Base-by-base conservation (phyloP, 2,888 invertebrate species). In the Phalera bucephala region DNA sequence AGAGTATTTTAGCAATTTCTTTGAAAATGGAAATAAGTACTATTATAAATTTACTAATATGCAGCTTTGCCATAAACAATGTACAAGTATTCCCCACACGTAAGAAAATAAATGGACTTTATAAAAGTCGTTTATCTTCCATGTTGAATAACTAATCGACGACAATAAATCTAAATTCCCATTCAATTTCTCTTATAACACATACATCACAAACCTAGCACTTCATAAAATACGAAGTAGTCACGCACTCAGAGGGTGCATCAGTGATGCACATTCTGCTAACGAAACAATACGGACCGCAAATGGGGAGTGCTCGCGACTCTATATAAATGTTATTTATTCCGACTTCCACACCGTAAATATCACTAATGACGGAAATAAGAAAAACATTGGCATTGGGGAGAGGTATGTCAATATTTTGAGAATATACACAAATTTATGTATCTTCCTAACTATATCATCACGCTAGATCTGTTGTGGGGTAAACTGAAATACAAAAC, bases 231-330 rank as follows among this genome's bases (percentile, higher is more conserved):
- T 62, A 66, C 61, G 59, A 67, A 64, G 66, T 67, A 60, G 56
- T 35, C 48, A 45, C 60, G 59, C 61, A 66, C 62, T 62, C 47
- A 57, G 67, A 67, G 86, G 86, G 87, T 86, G 84, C 82, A 86
- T 86, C 63, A 47, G 57, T 81, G 73, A 85, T 85, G 77, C 66
- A 72, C 68, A 72, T 49, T 53, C 46, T 45, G 42, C 19, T 49
- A 44, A 48, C 40, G 60, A 73, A 71, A 70, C 65, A 71, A 71
- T 61, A 62, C 57, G 61, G 59, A 59, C 51, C 45, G 50, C 33
- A 31, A 27, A 44, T 54, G 44, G 53, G 66, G 73, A 69, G 48
- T 45, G 63, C 51, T 64, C 59, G 70, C 58, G 64, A 63, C 54
- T 66, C 52, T 59, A 61, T 61, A 67, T 56, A 62, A 68, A 71